phyloP scores from a whole-genome alignment of 2,888 invertebrate genomes.

The Scaptomyza parva region DNA sequence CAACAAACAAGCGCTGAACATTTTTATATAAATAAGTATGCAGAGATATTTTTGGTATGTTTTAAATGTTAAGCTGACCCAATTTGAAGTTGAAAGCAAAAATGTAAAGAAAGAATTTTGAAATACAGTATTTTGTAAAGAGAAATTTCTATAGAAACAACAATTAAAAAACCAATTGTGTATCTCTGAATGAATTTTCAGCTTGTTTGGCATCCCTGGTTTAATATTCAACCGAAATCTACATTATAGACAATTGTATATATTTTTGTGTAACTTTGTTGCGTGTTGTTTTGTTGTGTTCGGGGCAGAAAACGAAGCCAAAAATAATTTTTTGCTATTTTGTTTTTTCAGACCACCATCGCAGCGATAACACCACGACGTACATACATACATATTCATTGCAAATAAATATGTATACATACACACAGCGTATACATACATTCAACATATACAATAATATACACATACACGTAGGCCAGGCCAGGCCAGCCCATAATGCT shows the following conservation, averaged over 20 bases:
- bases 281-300: constrained; percentile 29
- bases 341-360: constrained; percentile 16
- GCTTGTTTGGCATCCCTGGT: constrained; percentile 11
- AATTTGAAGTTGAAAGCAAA: constrained; percentile 3
- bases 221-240: constrained; percentile 6
- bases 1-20: not conserved
- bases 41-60: not conserved
- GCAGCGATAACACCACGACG: constrained; percentile 44
- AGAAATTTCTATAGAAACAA: not conserved
- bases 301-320: constrained; percentile 37
- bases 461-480: constrained; percentile 39
- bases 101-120: not conserved
- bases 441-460: constrained; percentile 5
- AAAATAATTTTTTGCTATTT: constrained; percentile 51
- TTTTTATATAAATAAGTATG: constrained; percentile 2
- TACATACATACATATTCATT: not conserved
- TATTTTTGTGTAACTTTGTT: constrained; percentile 38
- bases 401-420: not conserved
- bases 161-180: too few species aligned
- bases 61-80: constrained; percentile 5
- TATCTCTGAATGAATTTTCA: not conserved
- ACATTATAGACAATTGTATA: constrained; percentile 9
- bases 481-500: constrained; percentile 15
- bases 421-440: constrained; percentile 1
- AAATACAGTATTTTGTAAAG: not conserved